These are phyloP conservation scores for Calliopsis andreniformis DNA, from an alignment of 1,140 invertebrate species.

Conservation along the genomic window DNA sequence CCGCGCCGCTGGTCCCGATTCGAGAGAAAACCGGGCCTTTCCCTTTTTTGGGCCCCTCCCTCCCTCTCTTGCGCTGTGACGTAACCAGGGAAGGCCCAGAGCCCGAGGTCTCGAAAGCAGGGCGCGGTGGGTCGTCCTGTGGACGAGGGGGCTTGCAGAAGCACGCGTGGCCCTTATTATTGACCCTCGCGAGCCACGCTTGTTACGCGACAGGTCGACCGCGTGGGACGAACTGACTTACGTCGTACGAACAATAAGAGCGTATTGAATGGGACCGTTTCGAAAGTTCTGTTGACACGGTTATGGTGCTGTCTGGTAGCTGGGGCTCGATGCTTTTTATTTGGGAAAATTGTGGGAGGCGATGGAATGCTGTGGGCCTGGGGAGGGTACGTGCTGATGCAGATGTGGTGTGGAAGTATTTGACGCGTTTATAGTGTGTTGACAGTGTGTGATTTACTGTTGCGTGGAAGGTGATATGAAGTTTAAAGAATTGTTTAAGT, in stretches of 20 bases:
- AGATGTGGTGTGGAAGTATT: too few relatives aligned
- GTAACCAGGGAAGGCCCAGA: neutral
- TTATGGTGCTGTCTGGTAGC: too few relatives aligned
- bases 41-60: constrained; percentile 59
- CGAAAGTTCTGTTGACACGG: constrained; percentile 1
- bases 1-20: constrained; percentile 63
- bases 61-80: constrained; percentile 31
- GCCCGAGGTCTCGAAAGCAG: neutral
- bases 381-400: too few relatives aligned
- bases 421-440: too few relatives aligned
- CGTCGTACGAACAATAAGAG: constrained; percentile 36
- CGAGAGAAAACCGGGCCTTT: constrained; percentile 52
- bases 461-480: too few relatives aligned
- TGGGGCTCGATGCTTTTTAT: too few relatives aligned
- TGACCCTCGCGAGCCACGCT: constrained; percentile 24
- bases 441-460: too few relatives aligned
- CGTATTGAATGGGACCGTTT: constrained; percentile 37
- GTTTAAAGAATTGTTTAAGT: too few relatives aligned
- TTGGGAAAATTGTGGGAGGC: too few relatives aligned
- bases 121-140: constrained; percentile 14
- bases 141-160: constrained; percentile 18
- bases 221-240: constrained; percentile 52
- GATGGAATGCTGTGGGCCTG: too few relatives aligned
- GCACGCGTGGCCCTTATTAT: constrained; percentile 19
- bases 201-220: constrained; percentile 48